Base-by-base conservation (phyloP, 2,888 invertebrate species). In the Chydorus sphaericus region DNA sequence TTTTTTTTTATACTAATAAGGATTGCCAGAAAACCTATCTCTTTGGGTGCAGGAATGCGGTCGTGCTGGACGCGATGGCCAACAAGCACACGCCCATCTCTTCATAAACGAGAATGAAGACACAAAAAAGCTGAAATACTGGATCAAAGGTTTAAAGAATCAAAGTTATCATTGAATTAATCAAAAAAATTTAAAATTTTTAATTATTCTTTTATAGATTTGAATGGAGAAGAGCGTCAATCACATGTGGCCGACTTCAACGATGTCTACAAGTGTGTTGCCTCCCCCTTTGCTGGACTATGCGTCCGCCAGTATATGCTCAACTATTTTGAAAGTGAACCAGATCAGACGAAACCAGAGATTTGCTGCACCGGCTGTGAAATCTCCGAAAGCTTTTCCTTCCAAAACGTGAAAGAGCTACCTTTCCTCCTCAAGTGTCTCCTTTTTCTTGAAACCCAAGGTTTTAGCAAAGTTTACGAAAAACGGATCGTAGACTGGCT, bases 11-110 rank as follows among this genome's bases (percentile, higher is more conserved):
- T n/a, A n/a, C n/a, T n/a, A n/a, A n/a, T n/a, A n/a, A n/a, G n/a
- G n/a, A n/a, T 23, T 54, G 23, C 54, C 54, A n/a, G 54, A 33
- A 30, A 54, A 44, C 28, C 54, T 54, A 23, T 54, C 39, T 20
- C 18, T 20, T n/a, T 54, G 54, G 54, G 11, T 54, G 7, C 54
- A 54, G 48, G 54, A 33, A 20, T 29, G 18, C 18, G 54, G 38
- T 11, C 20, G 54, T 16, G 44, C 54, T 16, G 54, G 54, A 18
- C 20, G 54, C 23, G 54, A 54, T 30, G 37, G 54, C 18, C 18
- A 39, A 20, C 39, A 39, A 39, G 39, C 39, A 8, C 18, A 39
- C 23, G 39, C 39, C 8, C 23, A 39, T 23, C 18, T 39, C 8
- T 39, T 39, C 18, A 39, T 39, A 18, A 39, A 39, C 39, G 39